Conservation (phyloP, 1,140 invertebrate genomes). For the Triops cancriformis region DNA sequence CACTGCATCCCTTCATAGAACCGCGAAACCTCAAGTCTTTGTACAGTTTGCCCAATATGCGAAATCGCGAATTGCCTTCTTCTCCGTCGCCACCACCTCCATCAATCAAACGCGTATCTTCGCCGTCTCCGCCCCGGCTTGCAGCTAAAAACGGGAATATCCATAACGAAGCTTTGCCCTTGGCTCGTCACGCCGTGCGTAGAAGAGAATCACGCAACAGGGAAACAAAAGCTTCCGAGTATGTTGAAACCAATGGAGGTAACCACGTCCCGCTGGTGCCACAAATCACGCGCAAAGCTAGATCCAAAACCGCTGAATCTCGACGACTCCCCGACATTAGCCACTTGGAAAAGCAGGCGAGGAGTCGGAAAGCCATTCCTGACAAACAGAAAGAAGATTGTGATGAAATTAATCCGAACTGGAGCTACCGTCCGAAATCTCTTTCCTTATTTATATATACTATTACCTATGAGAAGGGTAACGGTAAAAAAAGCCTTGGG, state of each 20-base stretch:
- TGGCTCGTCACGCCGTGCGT: neutral
- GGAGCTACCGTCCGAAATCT: conserved; percentile 37
- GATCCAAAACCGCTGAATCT: neutral
- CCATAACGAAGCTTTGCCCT: neutral
- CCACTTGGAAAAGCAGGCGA: neutral
- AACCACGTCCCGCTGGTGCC: neutral
- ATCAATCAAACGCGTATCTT: neutral
- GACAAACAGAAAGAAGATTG: neutral
- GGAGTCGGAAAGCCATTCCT: neutral
- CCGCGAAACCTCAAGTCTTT: neutral
- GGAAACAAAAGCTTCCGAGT: conserved; percentile 3
- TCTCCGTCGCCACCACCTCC: conserved; percentile 10
- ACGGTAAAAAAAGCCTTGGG: conserved; percentile 73
- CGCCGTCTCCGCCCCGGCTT: neutral
- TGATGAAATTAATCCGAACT: neutral
- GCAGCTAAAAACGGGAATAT: neutral
- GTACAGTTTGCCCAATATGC: neutral
- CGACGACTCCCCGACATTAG: neutral
- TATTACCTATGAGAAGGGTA: conserved; percentile 66
- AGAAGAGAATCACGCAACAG: neutral
- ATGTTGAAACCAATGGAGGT: neutral
- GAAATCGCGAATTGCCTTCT: neutral
- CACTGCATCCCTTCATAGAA: neutral
- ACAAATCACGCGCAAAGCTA: neutral
- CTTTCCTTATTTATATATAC: conserved; percentile 45